phyloP scores from a whole-genome alignment of 2,888 invertebrate genomes.

The Cartodere bifasciata region DNA sequence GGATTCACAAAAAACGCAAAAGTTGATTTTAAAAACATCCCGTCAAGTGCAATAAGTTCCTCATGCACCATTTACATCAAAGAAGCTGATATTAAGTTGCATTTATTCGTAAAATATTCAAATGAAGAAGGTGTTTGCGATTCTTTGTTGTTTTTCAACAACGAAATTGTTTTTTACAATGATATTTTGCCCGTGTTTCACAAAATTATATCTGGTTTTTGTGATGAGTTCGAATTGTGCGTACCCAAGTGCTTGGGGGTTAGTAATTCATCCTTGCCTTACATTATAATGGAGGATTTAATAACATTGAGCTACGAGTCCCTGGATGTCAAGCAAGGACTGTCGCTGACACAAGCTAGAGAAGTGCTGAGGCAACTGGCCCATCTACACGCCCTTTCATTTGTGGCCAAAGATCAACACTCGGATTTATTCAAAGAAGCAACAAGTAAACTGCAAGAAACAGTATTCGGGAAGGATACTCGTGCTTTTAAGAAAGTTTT shows the following conservation, averaged over 20 bases:
- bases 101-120: too few species aligned
- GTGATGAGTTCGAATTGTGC: too few species aligned
- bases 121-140: not conserved
- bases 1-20: not conserved
- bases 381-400: conserved; percentile 17
- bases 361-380: conserved; percentile 11
- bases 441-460: conserved; percentile 15
- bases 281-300: conserved; percentile 15
- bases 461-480: conserved; percentile 11
- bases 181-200: too few species aligned
- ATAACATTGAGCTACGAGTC: conserved; percentile 10
- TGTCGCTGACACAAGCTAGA: conserved; percentile 8
- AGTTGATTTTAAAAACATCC: too few species aligned
- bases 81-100: too few species aligned
- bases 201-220: too few species aligned
- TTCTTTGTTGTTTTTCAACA: not conserved
- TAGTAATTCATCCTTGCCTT: conserved; percentile 5
- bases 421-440: conserved; percentile 13
- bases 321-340: conserved; percentile 10
- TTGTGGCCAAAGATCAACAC: conserved; percentile 16
- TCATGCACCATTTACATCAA: too few species aligned
- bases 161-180: conserved; percentile 6
- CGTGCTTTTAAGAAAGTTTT: conserved; percentile 14
- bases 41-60: too few species aligned
- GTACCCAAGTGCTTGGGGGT: conserved; percentile 9